Evolutionary conservation across 2,113 vertebrate species (phyloP), one percentile per base, ranked within the genome.

Genomic region (Dicaeum eximium): DNA sequence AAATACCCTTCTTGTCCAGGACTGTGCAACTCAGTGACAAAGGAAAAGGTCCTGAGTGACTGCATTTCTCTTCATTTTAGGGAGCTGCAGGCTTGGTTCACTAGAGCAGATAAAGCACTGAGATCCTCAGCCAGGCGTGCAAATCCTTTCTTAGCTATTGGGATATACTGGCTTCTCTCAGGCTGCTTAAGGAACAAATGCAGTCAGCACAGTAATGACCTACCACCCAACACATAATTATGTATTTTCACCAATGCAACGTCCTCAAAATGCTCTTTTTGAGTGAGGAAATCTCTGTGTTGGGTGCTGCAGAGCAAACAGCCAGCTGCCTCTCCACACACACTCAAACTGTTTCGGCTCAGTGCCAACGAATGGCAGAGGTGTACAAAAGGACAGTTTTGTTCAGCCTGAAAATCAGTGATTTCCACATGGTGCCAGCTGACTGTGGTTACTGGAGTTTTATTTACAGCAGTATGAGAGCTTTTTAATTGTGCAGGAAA

Each of bases 111-210:
- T 96, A 96, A 96, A 93, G 51, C 88, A 86, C 90, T 71, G 85
- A 94, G 92, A 96, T 96, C 69, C 72, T 60, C 85, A 93, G 85
- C 47, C 88, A 93, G 67, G 94, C 85, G n/a, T 95, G 75, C 85
- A 96, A 96, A 96, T 95, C 96, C 88, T 94, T 95, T 90, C 96
- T 95, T 93, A 93, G 93, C 93, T 88, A 40, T 91, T 80, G 87
- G 93, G 94, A 96, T 96, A 85, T 80, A 90, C 50, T 82, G 94
- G 90, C 94, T 96, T 96, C 86, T 94, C 56, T 92, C 60, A 15
- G 64, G 75, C 90, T 96, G 92, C 82, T 94, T 94, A 93, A 96
- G 83, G 81, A 69, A 86, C 74, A 96, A 94, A 94, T 83, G 51
- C 87, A 93, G 92, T 93, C 92, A 90, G 54, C 81, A 70, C 37